Evolutionary conservation across 2,113 vertebrate genomes (phyloP).

Genomic region (Halichoerus grypus): DNA sequence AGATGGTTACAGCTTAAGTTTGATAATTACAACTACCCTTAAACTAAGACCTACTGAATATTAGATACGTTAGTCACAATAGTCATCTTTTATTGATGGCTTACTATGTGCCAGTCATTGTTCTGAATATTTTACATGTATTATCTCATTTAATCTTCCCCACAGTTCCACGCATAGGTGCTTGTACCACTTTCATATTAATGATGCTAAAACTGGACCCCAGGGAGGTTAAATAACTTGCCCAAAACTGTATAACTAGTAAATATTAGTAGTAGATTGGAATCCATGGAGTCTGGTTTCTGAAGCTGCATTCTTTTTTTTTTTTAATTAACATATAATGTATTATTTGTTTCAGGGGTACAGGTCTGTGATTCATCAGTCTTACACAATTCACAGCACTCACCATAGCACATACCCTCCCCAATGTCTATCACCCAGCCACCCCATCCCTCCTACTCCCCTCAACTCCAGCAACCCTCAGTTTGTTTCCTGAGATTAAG

Average conservation of each 20-base stretch:
- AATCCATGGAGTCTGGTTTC: neutral
- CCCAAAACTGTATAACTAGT: neutral
- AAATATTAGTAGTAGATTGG: neutral
- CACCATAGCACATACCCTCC: no score
- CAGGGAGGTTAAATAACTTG: neutral
- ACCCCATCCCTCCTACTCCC: no score
- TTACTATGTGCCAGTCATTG: neutral
- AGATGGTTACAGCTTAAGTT: neutral
- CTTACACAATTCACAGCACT: no score
- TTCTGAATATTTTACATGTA: neutral
- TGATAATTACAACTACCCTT: neutral
- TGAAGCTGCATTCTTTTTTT: neutral
- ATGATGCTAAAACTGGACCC: neutral
- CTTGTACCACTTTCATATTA: neutral
- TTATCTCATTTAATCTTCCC: neutral
- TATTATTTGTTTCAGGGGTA: no score
- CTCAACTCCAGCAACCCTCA: no score
- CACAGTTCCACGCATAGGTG: neutral
- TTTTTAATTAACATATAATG: no score
- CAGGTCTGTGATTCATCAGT: no score
- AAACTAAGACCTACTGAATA: neutral
- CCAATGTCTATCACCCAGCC: no score
- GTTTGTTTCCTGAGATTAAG: no score
- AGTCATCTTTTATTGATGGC: neutral
- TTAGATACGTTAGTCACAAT: neutral